Evolutionary conservation across 2,797 vertebrate genomes (phyloP).

Genomic region (Acrocephalus scirpaceus): DNA sequence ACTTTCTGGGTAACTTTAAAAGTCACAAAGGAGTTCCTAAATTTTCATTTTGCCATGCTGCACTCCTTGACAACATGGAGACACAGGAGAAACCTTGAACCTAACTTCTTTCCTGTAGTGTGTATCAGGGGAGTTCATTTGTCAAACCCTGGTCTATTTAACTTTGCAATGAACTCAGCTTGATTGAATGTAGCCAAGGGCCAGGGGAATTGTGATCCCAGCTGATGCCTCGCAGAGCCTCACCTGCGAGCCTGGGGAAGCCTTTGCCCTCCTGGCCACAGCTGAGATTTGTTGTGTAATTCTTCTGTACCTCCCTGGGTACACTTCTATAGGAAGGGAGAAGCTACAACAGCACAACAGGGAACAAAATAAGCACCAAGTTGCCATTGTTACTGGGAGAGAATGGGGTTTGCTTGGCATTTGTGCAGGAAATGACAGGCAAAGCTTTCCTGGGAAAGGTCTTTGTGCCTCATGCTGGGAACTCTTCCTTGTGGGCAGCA

Average conservation of each 20-base stretch:
- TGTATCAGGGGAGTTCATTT: not conserved
- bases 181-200: not conserved
- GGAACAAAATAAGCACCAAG: not conserved
- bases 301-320: not conserved
- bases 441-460: not conserved
- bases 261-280: not conserved
- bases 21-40: not conserved
- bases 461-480: not conserved
- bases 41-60: not conserved
- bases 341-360: not conserved
- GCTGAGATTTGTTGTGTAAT: not conserved
- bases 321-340: not conserved
- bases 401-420: not conserved
- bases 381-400: not conserved
- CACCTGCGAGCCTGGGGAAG: not conserved
- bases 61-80: not conserved
- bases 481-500: not conserved
- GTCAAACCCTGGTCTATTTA: not conserved
- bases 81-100: not conserved
- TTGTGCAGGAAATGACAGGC: not conserved
- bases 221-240: not conserved
- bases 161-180: not conserved
- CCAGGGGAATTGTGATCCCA: not conserved
- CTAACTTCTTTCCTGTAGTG: not conserved
- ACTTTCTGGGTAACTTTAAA: not conserved